These are phyloP conservation scores for Sepiola atlantica DNA, from an alignment of 2,888 invertebrate genomes.

Conservation along the genomic window DNA sequence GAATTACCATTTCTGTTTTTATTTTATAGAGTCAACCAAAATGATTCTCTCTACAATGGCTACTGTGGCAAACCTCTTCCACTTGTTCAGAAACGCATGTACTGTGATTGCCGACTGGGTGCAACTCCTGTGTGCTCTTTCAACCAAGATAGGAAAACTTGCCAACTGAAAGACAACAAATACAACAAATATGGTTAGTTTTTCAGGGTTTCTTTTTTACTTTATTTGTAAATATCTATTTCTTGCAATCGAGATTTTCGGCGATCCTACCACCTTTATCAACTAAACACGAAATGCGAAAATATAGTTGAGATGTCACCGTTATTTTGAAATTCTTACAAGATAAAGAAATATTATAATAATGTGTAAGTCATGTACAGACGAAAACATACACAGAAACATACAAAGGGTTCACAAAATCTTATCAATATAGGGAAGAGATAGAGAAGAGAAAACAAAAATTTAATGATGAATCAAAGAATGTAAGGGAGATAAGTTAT, in stretches of 20 bases:
- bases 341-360: too few relatives aligned
- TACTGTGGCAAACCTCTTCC: slow-evolving; percentile 14
- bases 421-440: too few relatives aligned
- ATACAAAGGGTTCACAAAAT: too few relatives aligned
- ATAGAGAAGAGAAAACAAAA: too few relatives aligned
- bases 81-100: background rate
- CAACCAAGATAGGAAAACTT: slow-evolving; percentile 34
- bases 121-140: background rate
- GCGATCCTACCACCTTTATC: too few relatives aligned
- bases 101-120: slow-evolving; percentile 42
- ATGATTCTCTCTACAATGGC: background rate
- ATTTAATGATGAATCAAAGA: too few relatives aligned
- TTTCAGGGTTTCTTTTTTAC: background rate
- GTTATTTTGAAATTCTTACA: too few relatives aligned
- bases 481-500: too few relatives aligned
- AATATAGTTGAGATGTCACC: too few relatives aligned
- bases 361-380: too few relatives aligned
- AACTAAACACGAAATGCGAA: too few relatives aligned
- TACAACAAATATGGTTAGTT: background rate
- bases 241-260: background rate
- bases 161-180: slow-evolving; percentile 14
- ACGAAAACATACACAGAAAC: too few relatives aligned
- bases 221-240: background rate
- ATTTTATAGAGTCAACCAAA: background rate
- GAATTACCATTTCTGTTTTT: background rate